Conservation (phyloP, 2,113 vertebrate genomes). For the Cinclus mexicanus region DNA sequence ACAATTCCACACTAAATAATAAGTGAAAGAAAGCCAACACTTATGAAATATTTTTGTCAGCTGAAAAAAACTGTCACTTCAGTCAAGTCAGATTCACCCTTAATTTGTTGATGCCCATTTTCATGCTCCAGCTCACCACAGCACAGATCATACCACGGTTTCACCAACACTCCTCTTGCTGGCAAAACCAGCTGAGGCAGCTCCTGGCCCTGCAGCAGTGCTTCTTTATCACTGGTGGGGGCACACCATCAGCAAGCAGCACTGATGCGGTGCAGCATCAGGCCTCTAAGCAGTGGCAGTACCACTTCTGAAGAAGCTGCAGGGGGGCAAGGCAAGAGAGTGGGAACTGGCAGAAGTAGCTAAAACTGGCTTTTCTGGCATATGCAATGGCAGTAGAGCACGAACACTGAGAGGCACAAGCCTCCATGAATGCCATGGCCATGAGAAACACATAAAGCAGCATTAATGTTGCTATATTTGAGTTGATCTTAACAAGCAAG, state of each 20-base stretch:
- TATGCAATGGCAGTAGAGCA: accelerated
- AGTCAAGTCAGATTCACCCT: neutral
- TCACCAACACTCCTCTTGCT: neutral
- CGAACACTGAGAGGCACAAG: neutral
- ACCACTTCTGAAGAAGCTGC: neutral
- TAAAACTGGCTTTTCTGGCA: neutral
- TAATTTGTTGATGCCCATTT: neutral
- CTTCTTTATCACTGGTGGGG: neutral
- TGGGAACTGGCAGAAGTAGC: neutral
- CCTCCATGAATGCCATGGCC: accelerated
- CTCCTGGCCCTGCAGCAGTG: accelerated
- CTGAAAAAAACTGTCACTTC: conserved; percentile 3
- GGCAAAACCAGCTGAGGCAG: neutral
- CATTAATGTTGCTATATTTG: neutral
- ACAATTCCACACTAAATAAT: neutral
- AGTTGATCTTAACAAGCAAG: neutral
- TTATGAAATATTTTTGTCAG: neutral
- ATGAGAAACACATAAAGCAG: neutral
- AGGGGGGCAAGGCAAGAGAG: neutral
- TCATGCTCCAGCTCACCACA: neutral
- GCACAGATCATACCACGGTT: accelerated
- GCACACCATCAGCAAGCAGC: neutral
- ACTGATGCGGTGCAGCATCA: neutral
- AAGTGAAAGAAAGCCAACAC: neutral
- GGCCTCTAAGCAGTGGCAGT: neutral